Percentiles rank a stretch among this genome's conserved stretches.
These are phyloP conservation scores for Tetraodon nigroviridis DNA, from an alignment of 2,113 vertebrate species.

Conservation along the genomic window DNA sequence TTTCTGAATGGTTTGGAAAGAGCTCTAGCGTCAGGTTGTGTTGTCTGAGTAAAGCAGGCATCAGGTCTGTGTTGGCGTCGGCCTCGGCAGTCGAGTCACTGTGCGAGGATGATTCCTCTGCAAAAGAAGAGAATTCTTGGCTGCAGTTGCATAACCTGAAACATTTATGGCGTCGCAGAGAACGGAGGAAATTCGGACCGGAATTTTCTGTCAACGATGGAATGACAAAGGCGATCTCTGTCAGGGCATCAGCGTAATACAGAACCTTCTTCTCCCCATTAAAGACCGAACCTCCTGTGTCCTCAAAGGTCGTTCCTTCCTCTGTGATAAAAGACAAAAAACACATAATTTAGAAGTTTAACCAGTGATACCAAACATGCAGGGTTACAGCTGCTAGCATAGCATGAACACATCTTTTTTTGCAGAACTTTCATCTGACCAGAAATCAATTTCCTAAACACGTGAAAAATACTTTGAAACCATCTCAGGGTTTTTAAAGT, in stretches of 20 bases:
- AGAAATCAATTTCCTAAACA: too few relatives aligned
- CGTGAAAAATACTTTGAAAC: too few relatives aligned
- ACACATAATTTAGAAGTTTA: neutral
- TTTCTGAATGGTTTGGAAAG: slow-evolving; percentile 89
- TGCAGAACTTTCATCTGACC: too few relatives aligned
- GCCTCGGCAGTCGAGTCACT: slow-evolving; percentile 85
- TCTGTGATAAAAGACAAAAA: slow-evolving; percentile 66
- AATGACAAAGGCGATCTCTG: slow-evolving; percentile 94
- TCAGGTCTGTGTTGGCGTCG: slow-evolving; percentile 84
- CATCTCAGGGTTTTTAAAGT: neutral
- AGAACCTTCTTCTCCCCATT: slow-evolving; percentile 93
- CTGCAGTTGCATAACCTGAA: neutral
- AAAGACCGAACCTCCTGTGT: slow-evolving; percentile 87
- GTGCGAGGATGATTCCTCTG: slow-evolving; percentile 88
- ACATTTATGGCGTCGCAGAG: neutral
- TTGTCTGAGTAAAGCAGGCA: slow-evolving; percentile 83
- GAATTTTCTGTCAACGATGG: slow-evolving; percentile 85
- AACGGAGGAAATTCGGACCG: slow-evolving; percentile 69
- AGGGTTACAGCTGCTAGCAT: neutral
- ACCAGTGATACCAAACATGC: neutral
- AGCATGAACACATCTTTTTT: too few relatives aligned
- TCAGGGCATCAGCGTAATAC: slow-evolving; percentile 92
- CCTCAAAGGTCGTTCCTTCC: slow-evolving; percentile 78
- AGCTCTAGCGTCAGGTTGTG: slow-evolving; percentile 88
- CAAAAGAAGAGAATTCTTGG: slow-evolving; percentile 12